Evolutionary conservation across 2,797 vertebrate genomes (phyloP).

Genomic region (Craterocephalus amniculus): DNA sequence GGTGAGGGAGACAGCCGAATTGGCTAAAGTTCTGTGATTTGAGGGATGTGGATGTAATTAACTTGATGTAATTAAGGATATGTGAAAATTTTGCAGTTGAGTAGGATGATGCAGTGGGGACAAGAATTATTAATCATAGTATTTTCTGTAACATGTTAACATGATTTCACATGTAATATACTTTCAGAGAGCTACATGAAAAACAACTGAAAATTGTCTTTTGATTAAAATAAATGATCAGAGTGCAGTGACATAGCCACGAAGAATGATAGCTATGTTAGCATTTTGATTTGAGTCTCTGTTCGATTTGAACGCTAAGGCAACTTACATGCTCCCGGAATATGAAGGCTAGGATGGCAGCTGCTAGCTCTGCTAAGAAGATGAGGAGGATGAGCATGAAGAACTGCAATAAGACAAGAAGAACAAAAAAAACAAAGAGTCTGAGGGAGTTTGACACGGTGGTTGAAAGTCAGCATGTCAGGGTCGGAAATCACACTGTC

Average conservation of each 20-base stretch:
- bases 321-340: constrained; percentile 94
- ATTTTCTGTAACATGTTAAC: not conserved
- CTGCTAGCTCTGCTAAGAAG: constrained; percentile 94
- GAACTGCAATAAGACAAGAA: constrained; percentile 83
- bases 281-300: constrained; percentile 7
- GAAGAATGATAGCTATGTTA: not conserved
- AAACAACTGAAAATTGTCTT: not conserved
- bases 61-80: not conserved
- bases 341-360: constrained; percentile 94
- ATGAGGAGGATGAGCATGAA: constrained; percentile 97
- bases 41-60: not conserved
- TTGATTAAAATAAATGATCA: not conserved
- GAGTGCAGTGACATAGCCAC: not conserved
- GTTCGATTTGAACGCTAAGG: constrained; percentile 4
- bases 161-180: not conserved
- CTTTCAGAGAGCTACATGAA: not conserved
- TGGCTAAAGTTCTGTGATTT: not conserved
- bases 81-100: not conserved
- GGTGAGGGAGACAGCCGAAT: too few species aligned
- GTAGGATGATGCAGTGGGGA: not conserved
- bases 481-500: constrained; percentile 48
- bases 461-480: constrained; percentile 38
- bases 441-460: constrained; percentile 17
- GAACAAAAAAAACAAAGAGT: constrained; percentile 4
- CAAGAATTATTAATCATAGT: not conserved